Conservation (phyloP, 2,888 invertebrate genomes). For the Arge pagana region DNA sequence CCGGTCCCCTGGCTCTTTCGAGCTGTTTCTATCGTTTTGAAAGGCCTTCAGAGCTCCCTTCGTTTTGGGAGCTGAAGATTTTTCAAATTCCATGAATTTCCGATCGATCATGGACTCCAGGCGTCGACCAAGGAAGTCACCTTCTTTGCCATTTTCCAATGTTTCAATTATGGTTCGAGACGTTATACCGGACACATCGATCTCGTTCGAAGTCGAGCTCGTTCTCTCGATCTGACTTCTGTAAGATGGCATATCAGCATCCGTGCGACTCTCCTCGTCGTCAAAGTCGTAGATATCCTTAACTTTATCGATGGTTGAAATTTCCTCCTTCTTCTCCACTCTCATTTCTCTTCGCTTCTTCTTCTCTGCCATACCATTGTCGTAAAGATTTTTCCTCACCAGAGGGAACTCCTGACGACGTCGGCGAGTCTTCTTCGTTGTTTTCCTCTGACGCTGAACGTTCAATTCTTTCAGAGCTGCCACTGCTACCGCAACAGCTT, state of each 20-base stretch:
- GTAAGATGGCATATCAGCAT: conserved; percentile 42
- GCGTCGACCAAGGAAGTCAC: conserved; percentile 33
- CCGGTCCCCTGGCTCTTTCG: background rate
- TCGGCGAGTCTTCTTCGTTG: conserved; percentile 42
- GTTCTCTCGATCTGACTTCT: conserved; percentile 41
- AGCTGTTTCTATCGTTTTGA: conserved; percentile 25
- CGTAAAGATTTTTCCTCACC: conserved; percentile 44
- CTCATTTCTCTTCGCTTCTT: conserved; percentile 46
- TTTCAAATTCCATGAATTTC: conserved; percentile 49
- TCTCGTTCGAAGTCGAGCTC: conserved; percentile 31
- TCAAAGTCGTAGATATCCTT: conserved; percentile 56
- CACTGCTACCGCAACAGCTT: conserved; percentile 33
- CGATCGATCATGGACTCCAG: conserved; percentile 44
- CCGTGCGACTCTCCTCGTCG: conserved; percentile 51
- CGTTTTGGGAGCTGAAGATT: conserved; percentile 49
- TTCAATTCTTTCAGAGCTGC: conserved; percentile 33
- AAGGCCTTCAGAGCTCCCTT: conserved; percentile 48
- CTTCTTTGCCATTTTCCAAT: conserved; percentile 38
- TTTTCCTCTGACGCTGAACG: conserved; percentile 33
- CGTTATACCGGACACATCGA: conserved; percentile 37
- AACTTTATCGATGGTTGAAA: conserved; percentile 31
- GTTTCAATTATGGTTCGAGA: conserved; percentile 41
- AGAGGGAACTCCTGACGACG: conserved; percentile 47
- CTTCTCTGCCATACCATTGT: conserved; percentile 45
- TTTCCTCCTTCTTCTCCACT: conserved; percentile 36